These are phyloP conservation scores for Masticophis lateralis DNA, from an alignment of 2,797 vertebrate species.

Conservation along the genomic window DNA sequence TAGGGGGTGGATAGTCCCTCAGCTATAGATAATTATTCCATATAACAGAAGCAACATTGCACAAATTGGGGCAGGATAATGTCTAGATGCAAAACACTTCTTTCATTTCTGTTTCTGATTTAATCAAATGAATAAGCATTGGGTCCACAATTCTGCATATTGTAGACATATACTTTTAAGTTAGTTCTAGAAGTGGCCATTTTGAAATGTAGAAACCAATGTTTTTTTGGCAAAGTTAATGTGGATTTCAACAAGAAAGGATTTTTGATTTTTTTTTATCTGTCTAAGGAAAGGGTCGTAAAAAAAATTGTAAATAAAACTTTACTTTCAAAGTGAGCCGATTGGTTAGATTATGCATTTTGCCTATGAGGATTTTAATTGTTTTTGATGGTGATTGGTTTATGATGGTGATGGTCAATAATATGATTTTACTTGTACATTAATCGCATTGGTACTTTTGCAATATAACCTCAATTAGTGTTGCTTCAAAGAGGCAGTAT, in stretches of 20 bases:
- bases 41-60: not conserved
- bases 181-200: not conserved
- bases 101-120: not conserved
- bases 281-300: not conserved
- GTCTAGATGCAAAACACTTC: not conserved
- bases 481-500: constrained; percentile 5
- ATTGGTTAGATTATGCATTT: not conserved
- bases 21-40: not conserved
- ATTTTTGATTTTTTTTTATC: too few relatives aligned
- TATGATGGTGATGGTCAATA: not conserved
- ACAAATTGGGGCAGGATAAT: not conserved
- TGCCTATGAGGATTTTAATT: not conserved
- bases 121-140: not conserved
- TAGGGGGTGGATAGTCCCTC: not conserved
- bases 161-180: not conserved
- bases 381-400: too few relatives aligned
- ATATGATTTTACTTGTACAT: not conserved
- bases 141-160: not conserved
- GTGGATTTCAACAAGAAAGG: not conserved
- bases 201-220: not conserved
- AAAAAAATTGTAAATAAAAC: not conserved
- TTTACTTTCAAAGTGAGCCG: not conserved
- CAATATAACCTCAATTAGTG: not conserved
- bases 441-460: not conserved
- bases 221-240: not conserved